Conservation (phyloP, 2,797 vertebrate genomes). For the Petrocephalus sullivani region DNA sequence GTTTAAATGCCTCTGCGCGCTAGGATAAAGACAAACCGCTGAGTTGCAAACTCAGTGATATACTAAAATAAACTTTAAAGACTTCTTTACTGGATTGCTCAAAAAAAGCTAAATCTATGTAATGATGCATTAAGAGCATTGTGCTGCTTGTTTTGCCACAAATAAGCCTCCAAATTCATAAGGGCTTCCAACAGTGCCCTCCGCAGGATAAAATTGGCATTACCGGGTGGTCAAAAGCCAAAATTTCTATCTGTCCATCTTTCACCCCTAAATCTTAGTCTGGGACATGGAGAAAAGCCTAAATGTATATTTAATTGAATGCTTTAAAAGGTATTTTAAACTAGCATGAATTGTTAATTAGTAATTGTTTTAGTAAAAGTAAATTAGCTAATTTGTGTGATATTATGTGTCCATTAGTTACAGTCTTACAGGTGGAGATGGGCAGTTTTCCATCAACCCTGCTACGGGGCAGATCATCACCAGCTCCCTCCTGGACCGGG, state of each 20-base stretch:
- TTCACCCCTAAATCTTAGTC: background rate
- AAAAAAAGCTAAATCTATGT: slow-evolving; percentile 9
- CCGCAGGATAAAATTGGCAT: slow-evolving; percentile 37
- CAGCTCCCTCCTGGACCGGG: slow-evolving; percentile 84
- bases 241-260: background rate
- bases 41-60: slow-evolving; percentile 15
- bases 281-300: background rate
- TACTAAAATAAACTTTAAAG: slow-evolving; percentile 25
- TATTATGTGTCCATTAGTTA: slow-evolving; percentile 65
- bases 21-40: slow-evolving; percentile 12
- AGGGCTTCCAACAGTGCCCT: slow-evolving; percentile 52
- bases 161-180: slow-evolving; percentile 1
- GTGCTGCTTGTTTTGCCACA: slow-evolving; percentile 18
- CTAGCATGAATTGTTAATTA: background rate
- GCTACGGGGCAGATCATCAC: slow-evolving; percentile 96
- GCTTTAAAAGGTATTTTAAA: background rate
- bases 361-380: background rate
- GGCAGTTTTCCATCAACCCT: slow-evolving; percentile 94
- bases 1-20: background rate
- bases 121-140: background rate
- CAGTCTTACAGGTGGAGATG: slow-evolving; percentile 80
- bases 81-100: background rate
- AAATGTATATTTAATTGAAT: background rate
- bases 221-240: background rate
- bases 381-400: background rate